phyloP scores from a whole-genome alignment of 2,888 invertebrate genomes.

The Chrysolina americana region DNA sequence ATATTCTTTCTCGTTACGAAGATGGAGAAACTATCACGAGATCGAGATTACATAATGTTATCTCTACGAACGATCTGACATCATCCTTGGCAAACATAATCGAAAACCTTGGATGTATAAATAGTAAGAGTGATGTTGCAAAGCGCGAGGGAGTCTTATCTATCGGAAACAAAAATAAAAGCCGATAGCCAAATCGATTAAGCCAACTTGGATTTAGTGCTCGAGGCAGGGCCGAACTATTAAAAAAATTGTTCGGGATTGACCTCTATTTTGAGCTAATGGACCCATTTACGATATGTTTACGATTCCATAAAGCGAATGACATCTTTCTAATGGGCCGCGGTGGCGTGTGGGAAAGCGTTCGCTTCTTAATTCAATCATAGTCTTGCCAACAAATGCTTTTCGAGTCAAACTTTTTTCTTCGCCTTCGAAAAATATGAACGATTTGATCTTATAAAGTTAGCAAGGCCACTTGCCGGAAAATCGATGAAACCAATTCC shows the following conservation, averaged over 20 bases:
- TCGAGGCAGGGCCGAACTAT: not conserved
- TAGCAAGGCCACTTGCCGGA: too few relatives aligned
- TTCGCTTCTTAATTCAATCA: too few relatives aligned
- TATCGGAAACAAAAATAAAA: slow-evolving; percentile 6
- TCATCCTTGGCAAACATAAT: slow-evolving; percentile 20
- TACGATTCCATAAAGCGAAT: too few relatives aligned
- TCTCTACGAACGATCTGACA: slow-evolving; percentile 17
- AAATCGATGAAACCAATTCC: too few relatives aligned
- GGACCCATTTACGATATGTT: too few relatives aligned
- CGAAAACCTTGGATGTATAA: slow-evolving; percentile 19
- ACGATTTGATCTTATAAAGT: too few relatives aligned
- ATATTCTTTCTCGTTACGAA: not conserved
- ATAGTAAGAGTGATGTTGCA: slow-evolving; percentile 6
- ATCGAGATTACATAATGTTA: slow-evolving; percentile 1
- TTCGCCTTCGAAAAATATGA: too few relatives aligned
- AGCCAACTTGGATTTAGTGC: not conserved
- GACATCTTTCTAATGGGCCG: too few relatives aligned
- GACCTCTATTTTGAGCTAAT: too few relatives aligned
- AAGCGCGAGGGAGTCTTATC: slow-evolving; percentile 10
- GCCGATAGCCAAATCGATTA: slow-evolving; percentile 1
- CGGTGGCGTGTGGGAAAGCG: too few relatives aligned
- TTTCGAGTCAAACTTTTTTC: too few relatives aligned
- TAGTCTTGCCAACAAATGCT: too few relatives aligned
- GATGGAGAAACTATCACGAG: not conserved
- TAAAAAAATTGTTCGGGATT: not conserved